Conservation (phyloP, 2,888 invertebrate genomes). For the Cantharis rustica region DNA sequence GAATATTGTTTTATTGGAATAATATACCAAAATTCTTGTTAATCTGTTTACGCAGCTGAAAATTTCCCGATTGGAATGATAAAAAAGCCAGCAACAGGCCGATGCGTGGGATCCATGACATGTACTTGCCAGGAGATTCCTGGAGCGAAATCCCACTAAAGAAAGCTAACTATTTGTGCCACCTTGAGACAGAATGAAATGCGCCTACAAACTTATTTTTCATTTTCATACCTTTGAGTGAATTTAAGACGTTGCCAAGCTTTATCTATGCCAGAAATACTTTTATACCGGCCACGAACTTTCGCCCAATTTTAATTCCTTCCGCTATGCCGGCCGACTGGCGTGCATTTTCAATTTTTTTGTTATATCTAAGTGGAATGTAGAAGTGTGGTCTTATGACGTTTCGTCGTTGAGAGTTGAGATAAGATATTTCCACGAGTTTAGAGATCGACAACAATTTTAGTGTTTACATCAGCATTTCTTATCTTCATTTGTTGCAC, state of each 20-base stretch:
- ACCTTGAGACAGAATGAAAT: neutral
- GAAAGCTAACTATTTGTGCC: neutral
- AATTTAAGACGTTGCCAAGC: neutral
- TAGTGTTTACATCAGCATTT: neutral
- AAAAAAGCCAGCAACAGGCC: too few relatives aligned
- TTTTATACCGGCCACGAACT: neutral
- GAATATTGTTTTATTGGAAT: too few relatives aligned
- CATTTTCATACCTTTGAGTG: neutral
- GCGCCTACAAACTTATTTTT: neutral
- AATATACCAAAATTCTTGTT: too few relatives aligned
- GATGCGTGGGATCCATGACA: too few relatives aligned
- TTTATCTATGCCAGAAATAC: neutral
- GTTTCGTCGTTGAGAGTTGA: neutral
- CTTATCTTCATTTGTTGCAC: neutral
- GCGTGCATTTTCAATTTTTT: neutral
- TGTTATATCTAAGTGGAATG: too few relatives aligned
- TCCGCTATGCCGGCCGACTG: neutral
- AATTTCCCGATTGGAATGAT: too few relatives aligned
- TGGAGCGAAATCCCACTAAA: neutral
- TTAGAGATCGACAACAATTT: neutral
- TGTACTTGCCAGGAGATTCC: too few relatives aligned
- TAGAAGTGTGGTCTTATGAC: too few relatives aligned
- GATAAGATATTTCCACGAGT: neutral
- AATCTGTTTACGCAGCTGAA: too few relatives aligned
- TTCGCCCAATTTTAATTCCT: neutral